Evolutionary conservation across 1,140 invertebrate genomes (phyloP), one percentile per base, ranked within the genome.

Genomic region (Polypedilum pembai): DNA sequence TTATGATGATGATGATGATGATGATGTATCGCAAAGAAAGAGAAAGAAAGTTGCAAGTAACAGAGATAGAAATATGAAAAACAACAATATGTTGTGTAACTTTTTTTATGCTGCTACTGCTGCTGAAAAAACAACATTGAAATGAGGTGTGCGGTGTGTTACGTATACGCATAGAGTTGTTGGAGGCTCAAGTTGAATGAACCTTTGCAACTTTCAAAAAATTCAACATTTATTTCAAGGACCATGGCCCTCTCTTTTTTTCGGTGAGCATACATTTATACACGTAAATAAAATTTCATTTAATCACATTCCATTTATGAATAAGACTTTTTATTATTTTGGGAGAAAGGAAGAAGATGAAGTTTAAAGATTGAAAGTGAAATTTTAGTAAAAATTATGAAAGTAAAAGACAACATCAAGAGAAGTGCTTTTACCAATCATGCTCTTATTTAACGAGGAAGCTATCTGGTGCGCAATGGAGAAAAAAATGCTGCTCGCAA

Each of bases 181-280:
- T 56, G 45, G 45, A 56, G 45, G 45, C 45, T 56, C 45, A 56
- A 56, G 45, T 56, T 56, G 45, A 56, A 56, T 56, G 45, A 56
- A 56, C 45, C 7, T 56, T 56, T 56, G 45, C 45, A 56, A 56
- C 45, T 56, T 56, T 56, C 45, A 56, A 56, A 56, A 56, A 56
- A 56, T n/a, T 56, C 45, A 56, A 56, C 45, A 56, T 56, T 56
- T 56, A 56, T 56, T 56, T 56, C 45, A 56, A 56, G 45, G 45
- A 56, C 45, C n/a, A 33, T 56, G 45, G 45, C 12, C 45, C 45
- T 56, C n/a, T 56, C 15, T 56, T 56, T 56, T 56, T 56, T 56
- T 56, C 45, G 12, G n/a, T n/a, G n/a, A 56, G n/a, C 12, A 15
- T n/a, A 15, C 41, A 45, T 45, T 15, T 56, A 12, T 56, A n/a